Percentiles rank a stretch among this genome's conserved stretches.
phyloP scores from a whole-genome alignment of 1,140 invertebrate genomes.

The Atopsyche davidsoni region DNA sequence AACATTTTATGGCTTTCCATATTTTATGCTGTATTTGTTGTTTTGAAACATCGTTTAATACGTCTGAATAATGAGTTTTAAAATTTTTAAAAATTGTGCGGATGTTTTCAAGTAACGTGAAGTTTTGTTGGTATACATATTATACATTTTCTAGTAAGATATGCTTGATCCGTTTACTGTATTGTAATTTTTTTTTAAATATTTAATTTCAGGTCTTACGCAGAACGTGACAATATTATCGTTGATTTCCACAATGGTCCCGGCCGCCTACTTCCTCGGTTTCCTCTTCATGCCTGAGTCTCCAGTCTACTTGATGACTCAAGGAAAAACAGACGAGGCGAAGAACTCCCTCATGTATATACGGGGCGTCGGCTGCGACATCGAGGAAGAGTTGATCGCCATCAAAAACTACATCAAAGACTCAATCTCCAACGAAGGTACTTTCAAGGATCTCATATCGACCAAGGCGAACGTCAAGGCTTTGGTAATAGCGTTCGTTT shows the following conservation, averaged over 20 bases:
- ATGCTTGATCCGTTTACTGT: no score
- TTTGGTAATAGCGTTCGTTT: conserved; percentile 47
- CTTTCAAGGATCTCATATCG: conserved; percentile 41
- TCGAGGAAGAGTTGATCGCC: conserved; percentile 55
- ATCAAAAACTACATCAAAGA: conserved; percentile 46
- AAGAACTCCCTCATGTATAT: conserved; percentile 58
- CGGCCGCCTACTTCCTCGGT: conserved; percentile 57
- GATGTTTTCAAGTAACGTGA: no score
- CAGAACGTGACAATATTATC: conserved; percentile 55
- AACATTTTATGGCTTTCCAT: no score
- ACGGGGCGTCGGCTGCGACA: conserved; percentile 61
- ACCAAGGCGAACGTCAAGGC: conserved; percentile 49
- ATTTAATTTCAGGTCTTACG: conserved; percentile 56
- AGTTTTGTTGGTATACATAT: no score
- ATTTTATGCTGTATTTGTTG: no score
- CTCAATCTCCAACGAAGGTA: conserved; percentile 38
- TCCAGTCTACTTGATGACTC: conserved; percentile 53
- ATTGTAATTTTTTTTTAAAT: no score
- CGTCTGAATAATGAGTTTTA: no score
- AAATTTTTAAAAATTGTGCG: no score
- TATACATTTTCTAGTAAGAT: no score
- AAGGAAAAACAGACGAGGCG: conserved; percentile 50
- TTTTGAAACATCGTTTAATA: no score
- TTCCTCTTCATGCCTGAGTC: conserved; percentile 77
- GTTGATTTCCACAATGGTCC: conserved; percentile 58